Evolutionary conservation across 2,797 vertebrate genomes (phyloP), one percentile per base, ranked within the genome.

Genomic region (Numenius phaeopus): DNA sequence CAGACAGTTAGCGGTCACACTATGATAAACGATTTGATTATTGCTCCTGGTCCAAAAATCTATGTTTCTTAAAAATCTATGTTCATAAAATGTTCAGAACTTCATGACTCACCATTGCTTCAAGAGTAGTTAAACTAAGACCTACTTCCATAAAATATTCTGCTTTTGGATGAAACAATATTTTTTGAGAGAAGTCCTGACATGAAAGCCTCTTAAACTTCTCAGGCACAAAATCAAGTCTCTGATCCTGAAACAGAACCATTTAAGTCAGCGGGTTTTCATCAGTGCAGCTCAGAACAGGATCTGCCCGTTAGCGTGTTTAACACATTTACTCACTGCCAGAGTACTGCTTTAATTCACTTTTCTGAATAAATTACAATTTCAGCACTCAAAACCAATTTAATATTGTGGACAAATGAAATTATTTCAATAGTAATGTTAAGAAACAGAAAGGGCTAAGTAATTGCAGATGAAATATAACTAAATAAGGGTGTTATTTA

Each of bases 291-390:
- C 87, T 75, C 3, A 0, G 78, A 94, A 84, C 15, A 91, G 75
- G 90, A 77, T 85, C 61, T 92, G 24, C 21, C 80, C 61, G 77
- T 94, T 86, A 95, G 30, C 61, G 65, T 67, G 24, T 82, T 91
- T 72, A 85, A 90, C 96, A 17, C 32, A 66, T 70, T 94, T 96
- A 20, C 29, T 79, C 29, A 24, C 71, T 83, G 37, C 44, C 64
- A 89, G 71, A 64, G 40, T 64, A 40, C 57, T 95, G 67, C 78
- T 40, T 89, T 92, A 85, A 89, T 85, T 94, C 64, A 73, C 87
- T 95, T 95, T 75, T 75, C 77, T 89, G 66, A 94, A 87, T 62
- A 89, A 95, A 90, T 46, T 90, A 86, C 50, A 50, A 79, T 89
- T 89, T 92, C 79, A 89, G 30, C 59, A 77, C 81, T 90, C 59